Percentiles rank a stretch among this genome's conserved stretches.
These are phyloP conservation scores for Drosophila kuntzei DNA, from an alignment of 2,888 invertebrate species.

Conservation along the genomic window DNA sequence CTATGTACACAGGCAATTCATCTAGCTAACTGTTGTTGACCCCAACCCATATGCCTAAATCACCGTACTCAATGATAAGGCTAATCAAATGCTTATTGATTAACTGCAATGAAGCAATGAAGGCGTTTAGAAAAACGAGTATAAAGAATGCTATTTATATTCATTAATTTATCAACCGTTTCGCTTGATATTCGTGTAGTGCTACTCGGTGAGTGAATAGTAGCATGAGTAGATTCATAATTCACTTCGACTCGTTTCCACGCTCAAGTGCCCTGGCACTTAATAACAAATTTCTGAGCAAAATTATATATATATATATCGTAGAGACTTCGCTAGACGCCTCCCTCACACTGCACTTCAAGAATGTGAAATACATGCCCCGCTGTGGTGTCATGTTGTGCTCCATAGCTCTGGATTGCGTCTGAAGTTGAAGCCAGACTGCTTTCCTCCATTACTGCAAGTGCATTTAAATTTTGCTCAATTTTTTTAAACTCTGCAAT, in stretches of 20 bases:
- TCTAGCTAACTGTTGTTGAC: constrained; percentile 21
- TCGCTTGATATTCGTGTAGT: constrained; percentile 15
- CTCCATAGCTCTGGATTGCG: constrained; percentile 19
- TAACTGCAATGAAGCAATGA: constrained; percentile 18
- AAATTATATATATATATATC: constrained; percentile 11
- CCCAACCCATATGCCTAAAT: constrained; percentile 15
- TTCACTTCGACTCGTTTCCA: constrained; percentile 10
- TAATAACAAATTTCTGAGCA: constrained; percentile 26
- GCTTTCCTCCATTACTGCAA: neutral
- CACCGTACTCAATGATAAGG: constrained; percentile 24
- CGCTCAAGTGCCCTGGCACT: constrained; percentile 47
- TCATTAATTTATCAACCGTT: constrained; percentile 30
- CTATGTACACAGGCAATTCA: constrained; percentile 7
- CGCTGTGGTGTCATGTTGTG: constrained; percentile 40
- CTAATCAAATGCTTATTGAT: constrained; percentile 47
- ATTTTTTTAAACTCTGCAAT: constrained; percentile 8
- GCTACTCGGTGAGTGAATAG: constrained; percentile 1
- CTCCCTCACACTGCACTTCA: constrained; percentile 25
- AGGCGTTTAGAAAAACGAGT: constrained; percentile 5
- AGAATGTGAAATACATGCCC: constrained; percentile 24
- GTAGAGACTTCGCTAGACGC: constrained; percentile 9
- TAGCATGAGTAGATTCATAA: constrained; percentile 15
- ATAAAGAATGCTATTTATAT: constrained; percentile 13
- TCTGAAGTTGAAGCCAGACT: neutral
- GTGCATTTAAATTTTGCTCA: neutral